A percentile compares a stretch with the other conserved stretches of the same genome.
These are phyloP conservation scores for Solea senegalensis DNA, from an alignment of 2,113 vertebrate species.

Conservation along the genomic window DNA sequence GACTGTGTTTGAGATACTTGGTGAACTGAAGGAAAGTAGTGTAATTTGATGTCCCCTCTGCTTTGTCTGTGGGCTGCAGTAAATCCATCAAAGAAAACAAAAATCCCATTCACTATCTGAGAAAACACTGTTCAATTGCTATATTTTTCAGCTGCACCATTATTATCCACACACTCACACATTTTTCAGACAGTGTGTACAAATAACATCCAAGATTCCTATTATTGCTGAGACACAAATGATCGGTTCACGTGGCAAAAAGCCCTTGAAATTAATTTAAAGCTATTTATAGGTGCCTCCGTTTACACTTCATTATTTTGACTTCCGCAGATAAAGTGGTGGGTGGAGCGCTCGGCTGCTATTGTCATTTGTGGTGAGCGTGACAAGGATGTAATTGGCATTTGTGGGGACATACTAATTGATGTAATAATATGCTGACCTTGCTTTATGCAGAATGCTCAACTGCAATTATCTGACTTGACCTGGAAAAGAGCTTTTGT, in stretches of 20 bases:
- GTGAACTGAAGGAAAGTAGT: slow-evolving; percentile 5
- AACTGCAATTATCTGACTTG: slow-evolving; percentile 52
- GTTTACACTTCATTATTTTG: slow-evolving; percentile 42
- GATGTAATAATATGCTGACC: slow-evolving; percentile 44
- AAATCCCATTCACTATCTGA: neutral
- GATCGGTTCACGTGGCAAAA: slow-evolving; percentile 48
- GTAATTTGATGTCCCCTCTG: neutral
- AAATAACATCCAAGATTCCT: slow-evolving; percentile 53
- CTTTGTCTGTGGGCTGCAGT: neutral
- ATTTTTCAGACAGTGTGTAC: slow-evolving; percentile 7
- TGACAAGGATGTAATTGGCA: slow-evolving; percentile 48
- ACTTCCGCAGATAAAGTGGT: slow-evolving; percentile 37
- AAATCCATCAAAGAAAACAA: slow-evolving; percentile 17
- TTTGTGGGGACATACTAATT: slow-evolving; percentile 55
- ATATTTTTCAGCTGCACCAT: slow-evolving; percentile 7
- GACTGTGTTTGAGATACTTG: slow-evolving; percentile 9
- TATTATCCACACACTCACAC: slow-evolving; percentile 14
- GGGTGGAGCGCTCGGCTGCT: slow-evolving; percentile 18
- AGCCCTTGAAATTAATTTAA: slow-evolving; percentile 59
- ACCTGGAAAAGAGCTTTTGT: slow-evolving; percentile 23
- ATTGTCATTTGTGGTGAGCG: slow-evolving; percentile 33
- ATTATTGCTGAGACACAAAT: slow-evolving; percentile 43
- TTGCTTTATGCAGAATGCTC: slow-evolving; percentile 18
- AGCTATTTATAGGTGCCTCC: slow-evolving; percentile 54
- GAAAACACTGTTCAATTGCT: slow-evolving; percentile 17